Conservation (phyloP, 2,797 vertebrate species). For the Florisuga fusca region DNA sequence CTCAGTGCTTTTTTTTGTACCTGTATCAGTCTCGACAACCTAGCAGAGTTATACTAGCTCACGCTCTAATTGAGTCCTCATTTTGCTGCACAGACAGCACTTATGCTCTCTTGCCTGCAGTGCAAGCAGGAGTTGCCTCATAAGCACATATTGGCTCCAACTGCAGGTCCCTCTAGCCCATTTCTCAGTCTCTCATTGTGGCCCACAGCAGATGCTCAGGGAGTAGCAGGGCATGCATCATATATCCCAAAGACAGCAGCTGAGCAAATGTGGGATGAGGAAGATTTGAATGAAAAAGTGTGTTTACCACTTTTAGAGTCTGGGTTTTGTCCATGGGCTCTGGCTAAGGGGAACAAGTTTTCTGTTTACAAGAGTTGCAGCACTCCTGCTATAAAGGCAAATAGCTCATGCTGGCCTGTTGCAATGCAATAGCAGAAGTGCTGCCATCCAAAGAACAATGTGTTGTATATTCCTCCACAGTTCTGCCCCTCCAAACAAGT, state of each 20-base stretch:
- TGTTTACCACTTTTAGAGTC: background rate
- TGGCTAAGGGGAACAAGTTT: background rate
- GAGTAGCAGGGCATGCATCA: slow-evolving; percentile 28
- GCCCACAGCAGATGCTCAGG: slow-evolving; percentile 42
- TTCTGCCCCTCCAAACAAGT: background rate
- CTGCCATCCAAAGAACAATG: background rate
- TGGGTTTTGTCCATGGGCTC: background rate
- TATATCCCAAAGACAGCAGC: slow-evolving; percentile 31
- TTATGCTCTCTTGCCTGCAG: background rate
- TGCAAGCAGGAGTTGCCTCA: background rate
- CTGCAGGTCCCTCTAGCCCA: background rate
- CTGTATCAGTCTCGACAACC: background rate
- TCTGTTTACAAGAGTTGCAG: background rate
- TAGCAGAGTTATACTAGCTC: background rate
- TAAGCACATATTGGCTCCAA: slow-evolving; percentile 1
- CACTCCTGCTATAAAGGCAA: background rate
- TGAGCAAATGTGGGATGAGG: slow-evolving; percentile 41
- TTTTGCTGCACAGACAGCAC: slow-evolving; percentile 8
- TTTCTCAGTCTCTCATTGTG: background rate
- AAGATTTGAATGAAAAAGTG: background rate
- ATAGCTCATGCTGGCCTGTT: background rate
- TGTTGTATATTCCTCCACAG: background rate
- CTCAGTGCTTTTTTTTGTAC: background rate
- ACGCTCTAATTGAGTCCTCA: background rate
- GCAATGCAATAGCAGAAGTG: background rate